Evolutionary conservation across 2,888 invertebrate genomes (phyloP).

Genomic region (Ramazzottius varieornatus): DNA sequence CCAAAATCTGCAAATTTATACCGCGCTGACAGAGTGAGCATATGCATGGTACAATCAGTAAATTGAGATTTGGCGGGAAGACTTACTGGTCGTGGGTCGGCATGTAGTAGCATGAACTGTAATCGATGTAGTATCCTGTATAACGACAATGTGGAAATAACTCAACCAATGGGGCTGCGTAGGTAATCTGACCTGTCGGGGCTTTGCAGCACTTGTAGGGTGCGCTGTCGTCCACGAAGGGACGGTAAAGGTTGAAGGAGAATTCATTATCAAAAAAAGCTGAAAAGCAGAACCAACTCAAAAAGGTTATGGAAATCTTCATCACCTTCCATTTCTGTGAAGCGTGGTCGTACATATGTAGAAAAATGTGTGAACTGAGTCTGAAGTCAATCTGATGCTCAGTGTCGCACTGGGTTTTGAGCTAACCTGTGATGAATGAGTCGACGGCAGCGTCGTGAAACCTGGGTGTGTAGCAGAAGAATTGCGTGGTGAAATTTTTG

Average conservation of each 20-base stretch:
- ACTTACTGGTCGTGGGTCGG: conserved; percentile 2
- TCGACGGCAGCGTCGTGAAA: background rate
- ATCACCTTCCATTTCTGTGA: no score
- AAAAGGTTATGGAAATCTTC: background rate
- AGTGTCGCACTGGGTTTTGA: background rate
- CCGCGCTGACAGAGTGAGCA: background rate
- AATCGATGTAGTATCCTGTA: conserved; percentile 2
- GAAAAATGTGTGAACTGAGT: background rate
- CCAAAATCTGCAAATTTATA: background rate
- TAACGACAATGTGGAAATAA: no score
- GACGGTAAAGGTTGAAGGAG: background rate
- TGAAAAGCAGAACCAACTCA: background rate
- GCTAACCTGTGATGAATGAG: background rate
- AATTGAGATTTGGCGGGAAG: background rate
- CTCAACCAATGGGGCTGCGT: no score
- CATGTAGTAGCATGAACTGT: background rate
- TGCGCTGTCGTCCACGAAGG: background rate
- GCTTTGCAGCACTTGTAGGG: conserved; percentile 1
- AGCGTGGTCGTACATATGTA: no score
- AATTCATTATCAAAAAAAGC: background rate
- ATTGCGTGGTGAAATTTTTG: background rate
- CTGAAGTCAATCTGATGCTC: background rate
- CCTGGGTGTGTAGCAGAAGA: conserved; percentile 1
- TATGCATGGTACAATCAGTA: background rate
- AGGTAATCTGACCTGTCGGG: no score